Base-by-base conservation (phyloP, 2,888 invertebrate species). In the Leptopilina drosophilae region DNA sequence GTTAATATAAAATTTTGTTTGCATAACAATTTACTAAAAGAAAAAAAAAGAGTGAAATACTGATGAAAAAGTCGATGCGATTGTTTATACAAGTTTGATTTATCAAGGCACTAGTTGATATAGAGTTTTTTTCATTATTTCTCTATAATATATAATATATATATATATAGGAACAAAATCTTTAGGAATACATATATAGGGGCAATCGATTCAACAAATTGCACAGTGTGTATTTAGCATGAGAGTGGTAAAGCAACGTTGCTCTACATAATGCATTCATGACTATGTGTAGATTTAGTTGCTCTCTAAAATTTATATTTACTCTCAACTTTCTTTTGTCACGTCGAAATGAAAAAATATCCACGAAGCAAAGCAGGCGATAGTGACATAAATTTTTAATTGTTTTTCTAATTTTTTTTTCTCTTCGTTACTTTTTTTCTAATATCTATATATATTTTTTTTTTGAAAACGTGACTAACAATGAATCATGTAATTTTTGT, bases 231-330 rank as follows among this genome's bases (percentile, higher is more conserved):
- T 73, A 56, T 56, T 69, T 73, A 33, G 56, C 73, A 59, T 73
- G 73, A 73, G 64, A 64, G 73, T 73, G 73, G 56, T n/a, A 73
- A 73, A 73, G 73, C 73, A 73, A 53, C 73, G 73, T 56, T 73
- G 73, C 73, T 73, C 73, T 73, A 40, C 40, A 73, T 73, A 59
- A 73, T 73, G 33, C 73, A 73, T 66, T 66, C 66, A 66, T 66
- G 66, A 66, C 66, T 66, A 66, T 46, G 15, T 66, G 46, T 66
- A 66, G 46, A 66, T 66, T 42, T 73, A 73, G 40, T 56, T 73
- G 33, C 73, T 59, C 33, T 73, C 33, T 73, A 62, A 62, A 49
- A 73, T 73, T 26, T 73, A 33, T 33, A 56, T 53, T 49, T 53
- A 59, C 33, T 73, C 56, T 33, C 14, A 56, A 73, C 73, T 73